Base-by-base conservation (phyloP, 2,113 vertebrate species). In the Paraplagusia blochii region DNA sequence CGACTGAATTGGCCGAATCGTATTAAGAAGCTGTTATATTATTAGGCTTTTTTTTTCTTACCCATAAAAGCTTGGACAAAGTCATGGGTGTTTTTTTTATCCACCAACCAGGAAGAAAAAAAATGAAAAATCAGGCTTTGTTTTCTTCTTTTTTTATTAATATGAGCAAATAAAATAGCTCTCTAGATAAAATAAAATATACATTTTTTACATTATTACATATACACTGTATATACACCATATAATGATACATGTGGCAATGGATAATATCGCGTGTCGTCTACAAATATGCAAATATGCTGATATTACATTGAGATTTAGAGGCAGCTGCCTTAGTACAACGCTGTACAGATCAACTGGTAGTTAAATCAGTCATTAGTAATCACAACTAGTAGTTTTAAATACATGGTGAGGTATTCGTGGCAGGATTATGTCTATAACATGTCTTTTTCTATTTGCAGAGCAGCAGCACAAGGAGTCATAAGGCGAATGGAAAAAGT, bases 391-490 rank as follows among this genome's bases (percentile, higher is more conserved):
- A 74, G 64, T 73, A 79, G 33, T 66, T 65, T 81, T 76, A 82
- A 87, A 85, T 77, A 86, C 22, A 65, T 74, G 22, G 11, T 85
- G 87, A 89, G 85, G 84, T 89, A 88, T 83, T 75, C 70, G 42
- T 60, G 80, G 72, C 34, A 63, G 7, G 63, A 82, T 81, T 77
- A 83, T 50, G 80, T 54, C 13, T 38, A 54, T 46, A 58, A 61
- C 39, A 69, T 60, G 53, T 44, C 1, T 57, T 57, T 36, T 55
- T 68, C 63, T 88, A 82, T 85, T 73, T 89, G 87, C 81, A 88
- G 55, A 85, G 85, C 87, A 89, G 87, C 87, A 88, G 73, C 73
- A 53, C 16, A 64, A 44, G 85, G 87, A 85, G 84, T 85, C 72
- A 82, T 68, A 17, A 62, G 50, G 58, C 56, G 58, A n/a, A 45